Evolutionary conservation across 1,140 invertebrate species (phyloP).

Genomic region (Brachionus angularis): DNA sequence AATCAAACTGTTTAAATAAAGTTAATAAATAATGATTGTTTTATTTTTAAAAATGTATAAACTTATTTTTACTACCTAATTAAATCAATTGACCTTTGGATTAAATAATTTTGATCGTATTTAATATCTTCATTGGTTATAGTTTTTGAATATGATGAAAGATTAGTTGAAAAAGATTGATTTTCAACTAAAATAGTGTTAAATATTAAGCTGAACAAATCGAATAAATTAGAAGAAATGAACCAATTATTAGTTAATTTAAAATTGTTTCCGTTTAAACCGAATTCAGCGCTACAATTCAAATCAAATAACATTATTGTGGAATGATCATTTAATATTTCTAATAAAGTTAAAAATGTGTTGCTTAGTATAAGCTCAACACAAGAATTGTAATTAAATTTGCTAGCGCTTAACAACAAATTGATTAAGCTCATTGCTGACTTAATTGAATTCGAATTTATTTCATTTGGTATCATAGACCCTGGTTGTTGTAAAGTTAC

Average conservation of each 20-base stretch:
- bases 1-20: constrained; percentile 63
- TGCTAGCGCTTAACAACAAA: neutral
- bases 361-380: constrained; percentile 13
- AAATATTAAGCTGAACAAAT: neutral
- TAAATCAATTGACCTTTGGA: constrained; percentile 4
- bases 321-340: constrained; percentile 22
- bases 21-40: neutral
- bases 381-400: constrained; percentile 3
- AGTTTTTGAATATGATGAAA: too few relatives aligned
- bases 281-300: neutral
- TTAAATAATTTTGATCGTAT: neutral
- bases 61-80: too few relatives aligned
- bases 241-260: constrained; percentile 30
- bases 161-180: too few relatives aligned
- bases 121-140: neutral
- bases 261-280: neutral
- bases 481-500: too few relatives aligned
- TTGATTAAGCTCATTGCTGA: constrained; percentile 9
- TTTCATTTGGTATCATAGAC: too few relatives aligned
- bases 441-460: constrained; percentile 23
- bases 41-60: too few relatives aligned
- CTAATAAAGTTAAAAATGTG: neutral
- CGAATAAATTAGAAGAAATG: constrained; percentile 11
- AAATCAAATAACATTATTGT: constrained; percentile 27
- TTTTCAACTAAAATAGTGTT: too few relatives aligned